A percentile compares a stretch with the other conserved stretches of the same genome.
These are phyloP conservation scores for Drosophila aldrichi DNA, from an alignment of 2,888 invertebrate species.

Conservation along the genomic window DNA sequence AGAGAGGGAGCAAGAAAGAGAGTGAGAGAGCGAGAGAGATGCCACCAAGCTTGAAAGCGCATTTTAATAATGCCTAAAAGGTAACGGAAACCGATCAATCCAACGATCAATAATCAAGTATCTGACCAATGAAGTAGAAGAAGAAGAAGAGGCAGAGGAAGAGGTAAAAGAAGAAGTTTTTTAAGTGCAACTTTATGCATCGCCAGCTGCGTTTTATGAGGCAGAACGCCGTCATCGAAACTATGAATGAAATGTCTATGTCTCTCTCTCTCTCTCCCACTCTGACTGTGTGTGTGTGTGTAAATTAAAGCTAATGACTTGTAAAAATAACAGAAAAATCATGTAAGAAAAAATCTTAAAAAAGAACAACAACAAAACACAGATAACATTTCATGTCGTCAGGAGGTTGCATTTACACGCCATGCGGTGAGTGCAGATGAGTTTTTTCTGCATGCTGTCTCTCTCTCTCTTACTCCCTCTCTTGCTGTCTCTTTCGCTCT, in stretches of 20 bases:
- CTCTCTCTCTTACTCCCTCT: neutral
- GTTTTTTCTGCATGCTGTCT: constrained; percentile 44
- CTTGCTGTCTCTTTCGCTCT: neutral
- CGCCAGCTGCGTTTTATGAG: constrained; percentile 55
- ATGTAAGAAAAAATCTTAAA: constrained; percentile 16
- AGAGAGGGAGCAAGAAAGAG: neutral
- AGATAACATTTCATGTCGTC: constrained; percentile 43
- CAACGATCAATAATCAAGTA: constrained; percentile 40
- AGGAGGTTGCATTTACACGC: constrained; percentile 43
- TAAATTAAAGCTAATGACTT: constrained; percentile 82
- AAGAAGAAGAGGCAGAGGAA: neutral
- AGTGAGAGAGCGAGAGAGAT: constrained; percentile 3
- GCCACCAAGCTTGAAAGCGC: constrained; percentile 49
- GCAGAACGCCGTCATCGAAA: constrained; percentile 54
- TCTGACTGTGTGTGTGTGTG: constrained; percentile 12
- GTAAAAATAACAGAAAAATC: constrained; percentile 66
- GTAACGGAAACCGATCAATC: constrained; percentile 45
- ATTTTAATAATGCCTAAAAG: constrained; percentile 34
- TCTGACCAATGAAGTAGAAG: constrained; percentile 12
- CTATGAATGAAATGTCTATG: constrained; percentile 62
- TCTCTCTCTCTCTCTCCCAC: too few species aligned
- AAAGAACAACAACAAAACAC: constrained; percentile 23
- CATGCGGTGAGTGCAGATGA: constrained; percentile 41
- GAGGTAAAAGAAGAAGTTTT: neutral
- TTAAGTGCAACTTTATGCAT: constrained; percentile 27